Evolutionary conservation across 2,797 vertebrate genomes (phyloP), one percentile per base, ranked within the genome.

Genomic region (Chanos chanos): DNA sequence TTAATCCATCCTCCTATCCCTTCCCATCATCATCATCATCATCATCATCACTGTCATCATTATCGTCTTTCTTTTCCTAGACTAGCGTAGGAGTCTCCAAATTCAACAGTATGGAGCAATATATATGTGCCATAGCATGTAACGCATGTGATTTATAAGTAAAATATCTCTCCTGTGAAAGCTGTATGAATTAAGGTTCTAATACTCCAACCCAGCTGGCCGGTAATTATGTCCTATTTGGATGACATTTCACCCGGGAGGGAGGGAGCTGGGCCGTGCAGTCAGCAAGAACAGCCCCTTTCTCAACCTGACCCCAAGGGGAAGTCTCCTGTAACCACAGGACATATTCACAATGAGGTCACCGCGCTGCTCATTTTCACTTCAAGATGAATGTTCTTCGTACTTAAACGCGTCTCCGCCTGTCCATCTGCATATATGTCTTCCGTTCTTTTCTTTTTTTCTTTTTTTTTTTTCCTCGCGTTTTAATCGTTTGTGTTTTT

Each of bases 61-160:
- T n/a, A n/a, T n/a, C n/a, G n/a, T n/a, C n/a, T n/a, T n/a, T n/a
- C n/a, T n/a, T n/a, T n/a, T n/a, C n/a, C n/a, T n/a, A n/a, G n/a
- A 40, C 24, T 2, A 28, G 22, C 9, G 2, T 8, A n/a, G n/a
- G n/a, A n/a, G n/a, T n/a, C 19, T 43, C 40, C 43, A n/a, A n/a
- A n/a, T n/a, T n/a, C n/a, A n/a, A n/a, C n/a, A n/a, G n/a, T n/a
- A n/a, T n/a, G n/a, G n/a, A n/a, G n/a, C n/a, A n/a, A n/a, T n/a
- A n/a, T n/a, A n/a, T n/a, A n/a, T n/a, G n/a, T n/a, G n/a, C n/a
- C n/a, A n/a, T n/a, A n/a, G n/a, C n/a, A n/a, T n/a, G n/a, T n/a
- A n/a, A n/a, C n/a, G n/a, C n/a, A n/a, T n/a, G n/a, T 65, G 69
- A 67, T 77, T 74, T 66, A 70, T 68, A 59, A 70, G 58, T 48